Base-by-base conservation (phyloP, 2,888 invertebrate species). In the Drosophila helvetica region DNA sequence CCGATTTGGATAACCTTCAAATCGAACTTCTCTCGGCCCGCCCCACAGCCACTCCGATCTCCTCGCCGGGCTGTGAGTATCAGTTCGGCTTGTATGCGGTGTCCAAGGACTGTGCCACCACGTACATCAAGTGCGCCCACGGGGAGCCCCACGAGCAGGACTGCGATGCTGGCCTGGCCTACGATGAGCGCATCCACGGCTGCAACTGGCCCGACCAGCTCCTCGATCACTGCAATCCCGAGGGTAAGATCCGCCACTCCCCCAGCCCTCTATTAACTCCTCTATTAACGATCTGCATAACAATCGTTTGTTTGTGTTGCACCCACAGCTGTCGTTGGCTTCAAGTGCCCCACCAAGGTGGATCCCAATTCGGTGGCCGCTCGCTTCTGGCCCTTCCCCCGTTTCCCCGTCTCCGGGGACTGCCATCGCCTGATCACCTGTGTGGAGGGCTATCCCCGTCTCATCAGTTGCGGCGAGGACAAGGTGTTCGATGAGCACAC, bases 171-270 rank as follows among this genome's bases (percentile, higher is more conserved):
- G 98, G 98, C 2, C 93, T 98, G 65, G 98, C 95, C 17, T 98
- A 98, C 91, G 97, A 98, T 86, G 96, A 96, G 56, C 95, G 96
- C 81, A 96, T 94, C 67, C 98, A 98, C 90, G 95, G 95, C 55
- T 98, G 98, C 93, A 97, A 98, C 92, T 98, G 98, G 98, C 98
- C 98, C 8, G 98, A 98, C 93, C 95, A 97, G 66, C 93, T 98
- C 47, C 93, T 96, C 74, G 96, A 97, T 63, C 95, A 94, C 91
- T 98, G 98, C 92, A 97, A 97, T 92, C 97, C 97, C 75, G 97
- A 97, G 94, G 96, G 96, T 96, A 92, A 71, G 62, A 6, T 17
- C 1, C 0, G 1, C n/a, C 18, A 3, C 25, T 43, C 6, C 15
- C n/a, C 38, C 3, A 22, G 3, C 22, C 22, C 22, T 3, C n/a